Percentiles rank a stretch among this genome's conserved stretches.
These are phyloP conservation scores for Elegia similella DNA, from an alignment of 2,888 invertebrate genomes.

Conservation along the genomic window DNA sequence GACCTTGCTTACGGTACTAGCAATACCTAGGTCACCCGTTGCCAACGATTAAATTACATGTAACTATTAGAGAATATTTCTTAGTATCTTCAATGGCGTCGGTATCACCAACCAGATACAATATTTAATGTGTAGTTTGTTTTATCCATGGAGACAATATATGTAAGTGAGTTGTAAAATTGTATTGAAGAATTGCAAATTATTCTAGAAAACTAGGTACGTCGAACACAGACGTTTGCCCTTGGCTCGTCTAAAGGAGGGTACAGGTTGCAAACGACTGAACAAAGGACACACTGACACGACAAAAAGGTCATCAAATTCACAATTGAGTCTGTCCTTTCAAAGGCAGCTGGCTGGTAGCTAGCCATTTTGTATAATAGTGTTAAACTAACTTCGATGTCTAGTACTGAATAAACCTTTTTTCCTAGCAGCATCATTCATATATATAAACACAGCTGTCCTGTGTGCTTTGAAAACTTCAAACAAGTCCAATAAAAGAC, in stretches of 20 bases:
- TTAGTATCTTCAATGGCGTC: background rate
- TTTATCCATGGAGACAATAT: background rate
- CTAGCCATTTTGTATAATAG: background rate
- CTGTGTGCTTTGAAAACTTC: too few species aligned
- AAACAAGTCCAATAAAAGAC: too few species aligned
- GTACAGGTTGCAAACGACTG: conserved; percentile 3
- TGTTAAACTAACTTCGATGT: too few species aligned
- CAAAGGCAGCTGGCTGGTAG: background rate
- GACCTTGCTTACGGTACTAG: conserved; percentile 60
- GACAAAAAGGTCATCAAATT: conserved; percentile 10
- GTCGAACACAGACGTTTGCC: background rate
- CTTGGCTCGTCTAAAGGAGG: background rate
- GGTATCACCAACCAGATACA: background rate
- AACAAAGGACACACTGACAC: conserved; percentile 18
- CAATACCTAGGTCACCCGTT: conserved; percentile 41
- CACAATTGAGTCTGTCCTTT: conserved; percentile 5
- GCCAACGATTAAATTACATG: conserved; percentile 5
- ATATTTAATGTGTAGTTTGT: background rate
- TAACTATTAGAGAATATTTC: background rate
- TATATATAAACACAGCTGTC: too few species aligned
- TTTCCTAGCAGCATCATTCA: too few species aligned
- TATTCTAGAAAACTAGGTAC: background rate
- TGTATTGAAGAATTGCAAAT: background rate
- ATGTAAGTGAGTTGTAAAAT: background rate
- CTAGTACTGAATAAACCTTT: too few species aligned